These are phyloP conservation scores for Drosophila serrata DNA, from an alignment of 1,140 invertebrate species.

Conservation along the genomic window DNA sequence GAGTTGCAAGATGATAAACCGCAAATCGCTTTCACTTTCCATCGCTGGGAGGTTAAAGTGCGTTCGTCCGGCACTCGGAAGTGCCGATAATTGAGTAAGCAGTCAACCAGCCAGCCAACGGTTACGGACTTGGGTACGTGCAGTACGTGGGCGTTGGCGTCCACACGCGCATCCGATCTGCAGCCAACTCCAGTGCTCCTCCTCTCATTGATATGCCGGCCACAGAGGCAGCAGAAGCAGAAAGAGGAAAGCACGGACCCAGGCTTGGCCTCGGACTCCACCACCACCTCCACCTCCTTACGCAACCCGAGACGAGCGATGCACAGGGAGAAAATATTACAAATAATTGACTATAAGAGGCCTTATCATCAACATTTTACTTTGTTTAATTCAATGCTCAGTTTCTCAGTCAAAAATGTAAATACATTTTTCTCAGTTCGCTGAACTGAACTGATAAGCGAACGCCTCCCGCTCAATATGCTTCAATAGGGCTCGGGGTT, in stretches of 20 bases:
- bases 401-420: no score
- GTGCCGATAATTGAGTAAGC: slow-evolving; percentile 72
- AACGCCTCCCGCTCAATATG: slow-evolving; percentile 14
- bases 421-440: slow-evolving; percentile 13
- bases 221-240: slow-evolving; percentile 29
- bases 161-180: slow-evolving; percentile 47
- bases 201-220: slow-evolving; percentile 73
- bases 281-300: slow-evolving; percentile 45
- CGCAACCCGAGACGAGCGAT: slow-evolving; percentile 31
- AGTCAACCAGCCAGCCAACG: slow-evolving; percentile 13
- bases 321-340: slow-evolving; percentile 5
- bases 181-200: slow-evolving; percentile 6
- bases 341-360: background rate
- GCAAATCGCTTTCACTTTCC: slow-evolving; percentile 69
- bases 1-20: slow-evolving; percentile 56
- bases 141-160: slow-evolving; percentile 51
- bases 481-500: slow-evolving; percentile 9
- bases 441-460: slow-evolving; percentile 30
- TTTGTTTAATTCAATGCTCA: no score
- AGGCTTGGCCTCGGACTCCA: slow-evolving; percentile 18
- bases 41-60: slow-evolving; percentile 61
- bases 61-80: slow-evolving; percentile 57
- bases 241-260: slow-evolving; percentile 11
- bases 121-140: slow-evolving; percentile 30
- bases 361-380: background rate